These are phyloP conservation scores for Hormaphis cornu DNA, from an alignment of 1,140 invertebrate species.

Conservation along the genomic window DNA sequence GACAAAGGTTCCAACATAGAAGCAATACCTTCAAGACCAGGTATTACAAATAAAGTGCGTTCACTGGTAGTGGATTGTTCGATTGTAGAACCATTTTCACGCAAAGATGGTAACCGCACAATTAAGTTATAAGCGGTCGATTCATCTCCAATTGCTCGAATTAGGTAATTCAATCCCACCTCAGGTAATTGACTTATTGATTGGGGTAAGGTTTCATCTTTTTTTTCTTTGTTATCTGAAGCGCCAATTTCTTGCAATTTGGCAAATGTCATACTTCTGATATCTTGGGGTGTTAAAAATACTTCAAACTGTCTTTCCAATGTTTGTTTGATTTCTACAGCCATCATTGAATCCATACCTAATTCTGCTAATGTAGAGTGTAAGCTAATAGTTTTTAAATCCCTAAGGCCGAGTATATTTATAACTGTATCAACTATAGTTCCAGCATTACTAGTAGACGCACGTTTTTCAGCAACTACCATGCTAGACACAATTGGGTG, in stretches of 20 bases:
- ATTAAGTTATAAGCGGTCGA: slow-evolving; percentile 42
- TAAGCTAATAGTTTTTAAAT: slow-evolving; percentile 50
- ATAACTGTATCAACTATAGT: slow-evolving; percentile 56
- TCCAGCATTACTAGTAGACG: slow-evolving; percentile 47
- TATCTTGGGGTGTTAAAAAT: slow-evolving; percentile 65
- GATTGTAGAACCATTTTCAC: slow-evolving; percentile 41
- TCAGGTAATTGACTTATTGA: slow-evolving; percentile 18
- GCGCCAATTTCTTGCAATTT: slow-evolving; percentile 46
- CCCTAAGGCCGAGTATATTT: slow-evolving; percentile 51
- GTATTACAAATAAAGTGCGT: slow-evolving; percentile 57
- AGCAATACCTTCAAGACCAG: slow-evolving; percentile 64
- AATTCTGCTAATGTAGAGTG: slow-evolving; percentile 67
- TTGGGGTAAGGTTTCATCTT: background rate
- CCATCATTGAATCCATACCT: slow-evolving; percentile 75
- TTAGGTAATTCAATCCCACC: slow-evolving; percentile 45
- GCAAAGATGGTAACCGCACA: slow-evolving; percentile 45
- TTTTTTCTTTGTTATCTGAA: slow-evolving; percentile 37
- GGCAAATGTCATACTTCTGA: slow-evolving; percentile 51
- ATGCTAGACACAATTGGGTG: slow-evolving; percentile 64
- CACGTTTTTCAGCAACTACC: slow-evolving; percentile 63
- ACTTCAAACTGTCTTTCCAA: slow-evolving; percentile 74
- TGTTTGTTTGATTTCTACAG: slow-evolving; percentile 74
- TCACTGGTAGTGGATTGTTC: slow-evolving; percentile 27
- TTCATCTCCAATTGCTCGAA: slow-evolving; percentile 51
- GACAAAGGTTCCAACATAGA: slow-evolving; percentile 50